Percentiles rank a stretch among this genome's conserved stretches.
Conservation (phyloP, 2,888 invertebrate genomes). For the Noctua pronuba region DNA sequence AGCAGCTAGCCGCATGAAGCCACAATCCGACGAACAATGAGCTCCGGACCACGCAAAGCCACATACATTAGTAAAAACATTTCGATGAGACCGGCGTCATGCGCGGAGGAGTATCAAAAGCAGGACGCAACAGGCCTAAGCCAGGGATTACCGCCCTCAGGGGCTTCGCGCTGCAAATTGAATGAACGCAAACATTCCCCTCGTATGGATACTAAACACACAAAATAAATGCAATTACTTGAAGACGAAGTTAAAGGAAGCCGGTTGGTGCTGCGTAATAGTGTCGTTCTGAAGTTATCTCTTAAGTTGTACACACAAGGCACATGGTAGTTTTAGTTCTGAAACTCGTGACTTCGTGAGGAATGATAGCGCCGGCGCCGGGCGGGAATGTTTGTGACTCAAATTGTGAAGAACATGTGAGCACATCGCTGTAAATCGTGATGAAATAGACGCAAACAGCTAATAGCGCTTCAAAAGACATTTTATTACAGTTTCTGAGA, state of each 20-base stretch:
- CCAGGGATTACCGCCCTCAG: conserved; percentile 85
- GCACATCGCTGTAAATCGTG: conserved; percentile 16
- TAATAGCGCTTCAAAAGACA: conserved; percentile 39
- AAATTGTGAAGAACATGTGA: conserved; percentile 35
- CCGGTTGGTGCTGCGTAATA: conserved; percentile 54
- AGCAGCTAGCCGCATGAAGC: conserved; percentile 13
- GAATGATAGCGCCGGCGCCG: conserved; percentile 28
- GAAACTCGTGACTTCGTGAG: conserved; percentile 10
- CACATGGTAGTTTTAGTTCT: conserved; percentile 25
- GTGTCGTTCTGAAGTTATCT: conserved; percentile 40
- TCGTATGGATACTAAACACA: conserved; percentile 70
- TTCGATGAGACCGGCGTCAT: conserved; percentile 56
- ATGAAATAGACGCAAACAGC: conserved; percentile 28
- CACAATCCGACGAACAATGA: conserved; percentile 33
- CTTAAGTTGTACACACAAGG: conserved; percentile 31
- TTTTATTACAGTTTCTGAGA: conserved; percentile 35
- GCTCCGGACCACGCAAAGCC: conserved; percentile 34
- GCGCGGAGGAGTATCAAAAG: conserved; percentile 76
- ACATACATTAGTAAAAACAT: conserved; percentile 67
- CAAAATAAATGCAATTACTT: conserved; percentile 77
- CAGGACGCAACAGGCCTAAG: conserved; percentile 86
- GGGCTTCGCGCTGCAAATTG: conserved; percentile 88
- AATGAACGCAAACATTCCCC: conserved; percentile 84
- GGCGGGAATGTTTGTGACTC: conserved; percentile 13
- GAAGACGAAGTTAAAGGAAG: conserved; percentile 66